Percentiles rank a stretch among this genome's conserved stretches.
Conservation (phyloP, 2,888 invertebrate species). For the Meghimatium bilineatum region DNA sequence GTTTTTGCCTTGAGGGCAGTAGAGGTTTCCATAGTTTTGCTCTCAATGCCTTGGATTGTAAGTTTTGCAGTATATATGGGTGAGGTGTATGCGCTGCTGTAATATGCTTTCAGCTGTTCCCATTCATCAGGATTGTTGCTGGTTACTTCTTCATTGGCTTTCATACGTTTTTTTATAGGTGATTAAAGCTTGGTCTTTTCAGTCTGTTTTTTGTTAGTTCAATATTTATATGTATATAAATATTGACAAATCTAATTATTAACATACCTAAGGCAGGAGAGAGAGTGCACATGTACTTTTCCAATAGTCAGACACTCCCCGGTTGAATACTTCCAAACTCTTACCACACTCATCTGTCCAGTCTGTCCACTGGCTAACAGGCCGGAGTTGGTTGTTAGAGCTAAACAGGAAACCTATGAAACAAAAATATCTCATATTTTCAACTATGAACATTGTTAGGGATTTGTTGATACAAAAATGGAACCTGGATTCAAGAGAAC, state of each 20-base stretch:
- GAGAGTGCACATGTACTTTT: constrained; percentile 74
- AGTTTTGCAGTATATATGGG: too few relatives aligned
- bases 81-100: too few relatives aligned
- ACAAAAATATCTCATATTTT: neutral
- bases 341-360: constrained; percentile 73
- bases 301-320: constrained; percentile 74
- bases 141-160: too few relatives aligned
- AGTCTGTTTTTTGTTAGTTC: too few relatives aligned
- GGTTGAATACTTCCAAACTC: constrained; percentile 74
- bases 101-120: too few relatives aligned
- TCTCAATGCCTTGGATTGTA: too few relatives aligned
- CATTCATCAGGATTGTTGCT: too few relatives aligned
- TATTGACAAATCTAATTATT: neutral
- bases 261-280: constrained; percentile 67
- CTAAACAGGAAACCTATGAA: constrained; percentile 71
- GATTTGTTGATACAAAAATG: neutral
- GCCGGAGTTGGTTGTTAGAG: constrained; percentile 67
- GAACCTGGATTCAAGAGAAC: too few relatives aligned
- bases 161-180: too few relatives aligned
- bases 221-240: neutral
- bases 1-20: too few relatives aligned
- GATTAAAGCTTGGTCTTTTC: too few relatives aligned
- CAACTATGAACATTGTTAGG: neutral
- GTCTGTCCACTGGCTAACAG: constrained; percentile 76
- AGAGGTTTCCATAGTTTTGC: too few relatives aligned